Evolutionary conservation across 2,113 vertebrate species (phyloP).

Genomic region (Porphyrio hochstetteri): DNA sequence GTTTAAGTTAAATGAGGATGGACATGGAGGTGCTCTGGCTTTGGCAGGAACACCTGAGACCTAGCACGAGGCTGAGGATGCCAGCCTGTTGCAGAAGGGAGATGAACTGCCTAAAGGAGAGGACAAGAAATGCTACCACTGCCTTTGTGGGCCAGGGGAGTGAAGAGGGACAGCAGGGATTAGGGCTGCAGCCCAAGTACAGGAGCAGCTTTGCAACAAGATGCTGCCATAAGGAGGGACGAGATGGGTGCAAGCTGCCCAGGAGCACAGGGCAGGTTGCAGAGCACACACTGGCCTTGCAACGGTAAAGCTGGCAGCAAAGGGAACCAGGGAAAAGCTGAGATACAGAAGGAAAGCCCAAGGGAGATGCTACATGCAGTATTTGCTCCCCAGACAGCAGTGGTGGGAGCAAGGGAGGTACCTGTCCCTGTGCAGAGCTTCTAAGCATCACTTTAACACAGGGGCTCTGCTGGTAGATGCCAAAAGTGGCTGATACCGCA

Average conservation of each 20-base stretch:
- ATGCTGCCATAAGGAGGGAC: not conserved
- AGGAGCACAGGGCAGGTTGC: not conserved
- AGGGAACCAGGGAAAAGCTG: not conserved
- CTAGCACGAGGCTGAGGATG: not conserved
- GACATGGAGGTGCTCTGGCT: not conserved
- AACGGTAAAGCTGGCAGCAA: not conserved
- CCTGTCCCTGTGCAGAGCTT: not conserved
- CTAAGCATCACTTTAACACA: not conserved
- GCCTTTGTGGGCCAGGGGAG: not conserved
- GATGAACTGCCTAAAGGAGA: not conserved
- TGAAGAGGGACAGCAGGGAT: accelerated
- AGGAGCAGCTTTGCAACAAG: not conserved
- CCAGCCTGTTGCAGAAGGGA: not conserved
- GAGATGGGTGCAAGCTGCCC: not conserved
- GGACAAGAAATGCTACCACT: not conserved
- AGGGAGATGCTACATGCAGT: not conserved
- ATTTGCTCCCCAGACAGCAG: not conserved
- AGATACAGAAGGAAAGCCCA: not conserved
- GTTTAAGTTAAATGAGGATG: not conserved
- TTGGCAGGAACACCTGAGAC: not conserved
- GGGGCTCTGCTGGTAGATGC: not conserved
- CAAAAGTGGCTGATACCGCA: accelerated
- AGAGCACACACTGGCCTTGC: not conserved
- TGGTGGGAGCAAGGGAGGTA: not conserved
- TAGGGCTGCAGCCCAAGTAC: not conserved